Conservation (phyloP, 2,888 invertebrate genomes). For the Tineola bisselliella region DNA sequence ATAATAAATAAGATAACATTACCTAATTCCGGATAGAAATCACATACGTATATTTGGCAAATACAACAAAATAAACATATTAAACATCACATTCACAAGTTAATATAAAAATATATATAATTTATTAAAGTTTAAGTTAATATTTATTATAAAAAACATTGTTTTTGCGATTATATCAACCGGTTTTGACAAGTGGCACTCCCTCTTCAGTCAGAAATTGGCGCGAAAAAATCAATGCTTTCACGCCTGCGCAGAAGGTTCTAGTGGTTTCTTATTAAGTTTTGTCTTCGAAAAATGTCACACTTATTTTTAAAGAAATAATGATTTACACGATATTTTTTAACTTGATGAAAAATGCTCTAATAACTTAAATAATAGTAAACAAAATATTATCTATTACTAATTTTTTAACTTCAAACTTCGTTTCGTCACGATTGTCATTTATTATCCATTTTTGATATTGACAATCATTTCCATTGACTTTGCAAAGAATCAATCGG, state of each 20-base stretch:
- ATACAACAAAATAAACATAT: neutral
- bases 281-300: neutral
- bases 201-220: neutral
- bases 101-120: neutral
- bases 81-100: neutral
- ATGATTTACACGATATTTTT: too few species aligned
- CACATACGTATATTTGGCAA: neutral
- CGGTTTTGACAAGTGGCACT: neutral
- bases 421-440: too few species aligned
- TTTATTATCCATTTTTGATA: too few species aligned
- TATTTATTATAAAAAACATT: neutral
- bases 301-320: neutral
- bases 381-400: too few species aligned
- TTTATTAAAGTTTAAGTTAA: neutral
- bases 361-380: too few species aligned
- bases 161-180: neutral
- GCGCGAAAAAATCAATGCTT: neutral
- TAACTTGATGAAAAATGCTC: too few species aligned
- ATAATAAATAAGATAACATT: neutral
- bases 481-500: too few species aligned
- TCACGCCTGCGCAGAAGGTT: neutral
- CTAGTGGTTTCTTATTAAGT: neutral
- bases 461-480: too few species aligned
- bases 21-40: neutral
- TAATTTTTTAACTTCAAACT: too few species aligned